A percentile compares a stretch with the other conserved stretches of the same genome.
phyloP scores from a whole-genome alignment of 1,140 invertebrate genomes.

The Drosophila kohkoa region DNA sequence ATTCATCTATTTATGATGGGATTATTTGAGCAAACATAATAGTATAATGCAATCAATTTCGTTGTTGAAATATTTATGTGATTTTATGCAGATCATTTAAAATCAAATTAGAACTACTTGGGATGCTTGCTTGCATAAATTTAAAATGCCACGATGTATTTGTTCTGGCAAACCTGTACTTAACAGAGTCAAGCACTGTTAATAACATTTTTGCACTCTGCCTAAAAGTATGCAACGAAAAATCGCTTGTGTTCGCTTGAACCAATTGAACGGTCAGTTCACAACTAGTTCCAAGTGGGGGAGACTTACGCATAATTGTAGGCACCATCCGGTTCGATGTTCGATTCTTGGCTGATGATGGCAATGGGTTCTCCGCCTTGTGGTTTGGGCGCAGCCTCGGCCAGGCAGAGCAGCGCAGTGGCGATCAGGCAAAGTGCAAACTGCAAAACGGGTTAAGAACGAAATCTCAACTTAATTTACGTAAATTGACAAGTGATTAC shows the following conservation, averaged over 20 bases:
- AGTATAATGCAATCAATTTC: conserved; percentile 4
- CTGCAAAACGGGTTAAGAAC: conserved; percentile 54
- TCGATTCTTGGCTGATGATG: conserved; percentile 88
- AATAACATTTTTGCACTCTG: background rate
- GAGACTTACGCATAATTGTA: conserved; percentile 86
- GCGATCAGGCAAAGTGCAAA: conserved; percentile 74
- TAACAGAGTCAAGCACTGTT: background rate
- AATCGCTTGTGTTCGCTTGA: background rate
- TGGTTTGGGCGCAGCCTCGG: conserved; percentile 85
- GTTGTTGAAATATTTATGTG: conserved; percentile 6
- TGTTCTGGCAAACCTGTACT: background rate
- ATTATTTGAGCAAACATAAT: conserved; percentile 24
- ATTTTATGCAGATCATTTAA: conserved; percentile 1
- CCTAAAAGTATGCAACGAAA: conserved; percentile 52
- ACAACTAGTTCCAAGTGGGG: conserved; percentile 13
- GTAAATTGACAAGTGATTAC: conserved; percentile 47
- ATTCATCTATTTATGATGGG: conserved; percentile 33
- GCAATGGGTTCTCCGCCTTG: conserved; percentile 87
- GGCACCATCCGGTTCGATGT: conserved; percentile 88
- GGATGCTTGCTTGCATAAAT: background rate
- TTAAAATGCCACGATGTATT: background rate
- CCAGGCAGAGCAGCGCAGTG: conserved; percentile 64
- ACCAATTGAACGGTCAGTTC: background rate
- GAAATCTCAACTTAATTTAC: conserved; percentile 42
- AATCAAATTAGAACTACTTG: background rate